A percentile compares a stretch with the other conserved stretches of the same genome.
phyloP scores from a whole-genome alignment of 2,113 vertebrate species.

The Archilochus colubris region DNA sequence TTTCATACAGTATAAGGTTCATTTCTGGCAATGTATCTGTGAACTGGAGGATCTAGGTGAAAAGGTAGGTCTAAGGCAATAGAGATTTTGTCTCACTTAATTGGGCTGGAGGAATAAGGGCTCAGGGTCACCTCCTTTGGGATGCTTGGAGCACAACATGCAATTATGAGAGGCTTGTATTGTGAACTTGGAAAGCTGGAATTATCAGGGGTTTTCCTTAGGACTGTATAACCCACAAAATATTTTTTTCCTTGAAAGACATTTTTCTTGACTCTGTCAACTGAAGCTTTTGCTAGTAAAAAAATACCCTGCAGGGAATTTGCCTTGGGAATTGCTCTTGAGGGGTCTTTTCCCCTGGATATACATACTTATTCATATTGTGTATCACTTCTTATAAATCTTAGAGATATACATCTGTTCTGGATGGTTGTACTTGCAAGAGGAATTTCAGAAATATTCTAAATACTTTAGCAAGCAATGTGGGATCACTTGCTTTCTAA shows the following conservation, averaged over 20 bases:
- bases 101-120: not conserved
- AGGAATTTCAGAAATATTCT: not conserved
- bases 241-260: not conserved
- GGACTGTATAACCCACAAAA: not conserved
- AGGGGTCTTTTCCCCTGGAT: not conserved
- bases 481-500: not conserved
- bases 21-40: not conserved
- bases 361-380: not conserved
- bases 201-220: conserved; percentile 17
- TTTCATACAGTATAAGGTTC: not conserved
- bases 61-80: not conserved
- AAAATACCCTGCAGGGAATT: not conserved
- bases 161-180: not conserved
- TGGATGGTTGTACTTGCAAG: not conserved
- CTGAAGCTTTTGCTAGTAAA: not conserved
- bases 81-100: conserved; percentile 14
- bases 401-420: not conserved
- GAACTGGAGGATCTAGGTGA: not conserved
- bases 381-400: not conserved
- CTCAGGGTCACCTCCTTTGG: conserved; percentile 34
- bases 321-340: not conserved
- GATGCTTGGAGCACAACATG: not conserved
- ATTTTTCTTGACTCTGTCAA: conserved; percentile 26
- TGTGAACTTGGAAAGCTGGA: not conserved
- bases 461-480: not conserved